These are phyloP conservation scores for Neodiprion lecontei DNA, from an alignment of 1,140 invertebrate genomes.

Conservation along the genomic window DNA sequence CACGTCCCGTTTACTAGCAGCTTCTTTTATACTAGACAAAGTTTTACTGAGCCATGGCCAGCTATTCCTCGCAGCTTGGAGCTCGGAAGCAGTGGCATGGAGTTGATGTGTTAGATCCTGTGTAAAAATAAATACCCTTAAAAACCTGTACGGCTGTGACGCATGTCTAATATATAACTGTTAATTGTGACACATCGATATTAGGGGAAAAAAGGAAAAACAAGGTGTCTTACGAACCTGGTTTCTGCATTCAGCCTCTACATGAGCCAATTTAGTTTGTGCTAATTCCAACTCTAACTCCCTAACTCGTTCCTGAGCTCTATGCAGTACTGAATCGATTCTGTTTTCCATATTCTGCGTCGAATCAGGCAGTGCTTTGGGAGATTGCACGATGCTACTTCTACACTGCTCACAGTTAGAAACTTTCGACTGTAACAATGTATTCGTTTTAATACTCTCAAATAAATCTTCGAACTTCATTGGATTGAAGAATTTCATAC, in stretches of 20 bases:
- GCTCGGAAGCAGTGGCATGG: conserved; percentile 80
- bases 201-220: neutral
- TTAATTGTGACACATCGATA: neutral
- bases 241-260: conserved; percentile 96
- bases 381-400: conserved; percentile 47
- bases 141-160: conserved; percentile 8
- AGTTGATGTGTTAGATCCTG: conserved; percentile 94
- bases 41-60: conserved; percentile 93
- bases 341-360: conserved; percentile 46
- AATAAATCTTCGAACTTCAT: conserved; percentile 61
- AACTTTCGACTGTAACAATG: conserved; percentile 57
- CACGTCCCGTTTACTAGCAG: conserved; percentile 54
- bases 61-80: conserved; percentile 78
- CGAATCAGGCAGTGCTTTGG: conserved; percentile 42
- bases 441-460: conserved; percentile 53
- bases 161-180: neutral
- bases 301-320: conserved; percentile 75
- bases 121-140: conserved; percentile 32
- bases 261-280: conserved; percentile 94
- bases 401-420: conserved; percentile 66
- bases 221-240: conserved; percentile 67
- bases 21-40: conserved; percentile 65
- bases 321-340: conserved; percentile 51
- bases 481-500: no score
- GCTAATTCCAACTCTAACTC: conserved; percentile 95